Evolutionary conservation across 2,888 invertebrate genomes (phyloP), one percentile per base, ranked within the genome.

Genomic region (Elegia similella): DNA sequence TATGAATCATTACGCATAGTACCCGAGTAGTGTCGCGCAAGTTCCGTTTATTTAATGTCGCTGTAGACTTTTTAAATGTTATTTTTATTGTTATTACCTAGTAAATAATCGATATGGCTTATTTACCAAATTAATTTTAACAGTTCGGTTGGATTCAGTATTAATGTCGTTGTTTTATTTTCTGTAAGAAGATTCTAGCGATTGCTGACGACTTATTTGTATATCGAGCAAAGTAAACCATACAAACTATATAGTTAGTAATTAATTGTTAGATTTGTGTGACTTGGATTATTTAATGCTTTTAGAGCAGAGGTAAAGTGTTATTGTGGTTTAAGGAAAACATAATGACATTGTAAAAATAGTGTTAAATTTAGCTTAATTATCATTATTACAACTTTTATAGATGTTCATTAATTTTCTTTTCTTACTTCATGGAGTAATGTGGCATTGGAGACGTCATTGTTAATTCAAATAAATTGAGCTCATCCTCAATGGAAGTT

Each of bases 181-280:
- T 74, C 79, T 70, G 79, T 71, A 76, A 78, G 77, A 76, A 77
- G 68, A 75, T 69, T 74, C 34, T 81, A 81, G 80, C 71, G 72
- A 81, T 84, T 78, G 78, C 84, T 80, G 76, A 72, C 69, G 80
- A 83, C 75, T 85, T 88, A 86, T 89, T 86, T 90, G 88, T 91
- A 89, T 88, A 90, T 88, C 86, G 85, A 91, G 90, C 88, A 89
- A 89, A 88, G 71, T 87, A 86, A 84, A 88, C 74, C 80, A 86
- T 87, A 88, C 86, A 89, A 90, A 83, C 78, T 87, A 88, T 84
- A 82, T 89, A 90, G 88, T 81, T 88, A 88, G 89, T 90, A 87
- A 88, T 86, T 90, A 89, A 91, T 91, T 89, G 90, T 91, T 91
- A 91, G 91, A 91, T 87, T 88, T 89, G 91, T 91, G 90, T 91